phyloP scores from a whole-genome alignment of 2,888 invertebrate species.

The Tipula lateralis region DNA sequence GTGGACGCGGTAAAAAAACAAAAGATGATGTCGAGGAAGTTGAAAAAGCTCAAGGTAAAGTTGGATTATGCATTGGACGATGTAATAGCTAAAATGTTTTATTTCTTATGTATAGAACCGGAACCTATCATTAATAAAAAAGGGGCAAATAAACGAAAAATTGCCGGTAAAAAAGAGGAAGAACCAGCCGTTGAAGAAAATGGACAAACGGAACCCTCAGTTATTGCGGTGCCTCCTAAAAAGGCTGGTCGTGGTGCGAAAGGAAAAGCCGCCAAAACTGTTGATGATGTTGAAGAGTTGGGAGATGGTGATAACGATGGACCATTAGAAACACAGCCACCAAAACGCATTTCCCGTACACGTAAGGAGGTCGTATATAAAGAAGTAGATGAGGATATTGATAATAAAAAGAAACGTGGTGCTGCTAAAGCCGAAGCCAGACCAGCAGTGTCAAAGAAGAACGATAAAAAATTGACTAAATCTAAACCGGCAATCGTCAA shows the following conservation, averaged over 20 bases:
- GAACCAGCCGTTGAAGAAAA: neutral
- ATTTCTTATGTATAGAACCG: neutral
- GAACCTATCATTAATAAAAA: neutral
- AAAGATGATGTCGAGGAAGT: neutral
- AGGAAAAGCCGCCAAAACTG: neutral
- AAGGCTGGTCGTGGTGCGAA: neutral
- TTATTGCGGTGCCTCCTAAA: neutral
- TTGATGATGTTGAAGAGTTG: neutral
- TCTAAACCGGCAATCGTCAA: neutral
- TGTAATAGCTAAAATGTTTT: neutral
- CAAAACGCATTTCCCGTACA: neutral
- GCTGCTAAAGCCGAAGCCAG: neutral
- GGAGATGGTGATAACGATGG: neutral
- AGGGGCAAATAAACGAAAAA: neutral
- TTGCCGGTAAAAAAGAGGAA: neutral
- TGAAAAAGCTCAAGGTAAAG: neutral
- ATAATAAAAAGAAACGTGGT: neutral
- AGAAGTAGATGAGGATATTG: conserved; percentile 20
- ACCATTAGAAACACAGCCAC: neutral
- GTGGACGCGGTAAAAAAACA: neutral
- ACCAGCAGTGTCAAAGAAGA: neutral
- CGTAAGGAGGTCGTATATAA: conserved; percentile 19
- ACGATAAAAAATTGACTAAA: neutral
- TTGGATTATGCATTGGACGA: neutral
- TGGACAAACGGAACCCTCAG: neutral